phyloP scores from a whole-genome alignment of 2,113 vertebrate species.

The Trogon surrucura region DNA sequence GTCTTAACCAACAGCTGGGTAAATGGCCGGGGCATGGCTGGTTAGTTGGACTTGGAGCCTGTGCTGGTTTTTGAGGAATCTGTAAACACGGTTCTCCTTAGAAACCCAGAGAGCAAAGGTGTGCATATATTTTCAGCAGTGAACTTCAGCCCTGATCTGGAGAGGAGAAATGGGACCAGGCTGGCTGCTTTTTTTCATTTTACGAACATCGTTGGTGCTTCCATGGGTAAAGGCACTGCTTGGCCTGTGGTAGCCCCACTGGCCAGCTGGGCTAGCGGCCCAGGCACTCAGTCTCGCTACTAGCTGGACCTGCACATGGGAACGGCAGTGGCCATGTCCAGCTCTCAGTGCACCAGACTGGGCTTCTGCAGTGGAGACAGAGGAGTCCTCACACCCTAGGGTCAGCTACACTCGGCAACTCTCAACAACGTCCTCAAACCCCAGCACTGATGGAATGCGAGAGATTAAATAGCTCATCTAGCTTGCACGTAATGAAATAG shows the following conservation, averaged over 20 bases:
- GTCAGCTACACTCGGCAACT: neutral
- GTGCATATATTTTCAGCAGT: neutral
- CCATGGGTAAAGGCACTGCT: neutral
- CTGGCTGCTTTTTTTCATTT: neutral
- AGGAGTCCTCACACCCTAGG: neutral
- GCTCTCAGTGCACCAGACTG: neutral
- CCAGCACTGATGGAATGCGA: neutral
- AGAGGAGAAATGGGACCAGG: neutral
- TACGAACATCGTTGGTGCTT: accelerated
- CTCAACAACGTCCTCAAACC: neutral
- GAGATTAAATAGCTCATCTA: neutral
- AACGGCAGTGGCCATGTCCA: neutral
- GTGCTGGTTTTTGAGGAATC: neutral
- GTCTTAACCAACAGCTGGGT: neutral
- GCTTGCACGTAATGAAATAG: neutral
- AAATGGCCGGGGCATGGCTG: neutral
- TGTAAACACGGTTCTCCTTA: neutral
- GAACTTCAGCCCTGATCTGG: neutral
- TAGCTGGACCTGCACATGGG: neutral
- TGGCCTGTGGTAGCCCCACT: neutral
- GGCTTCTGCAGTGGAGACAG: neutral
- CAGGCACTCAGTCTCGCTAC: neutral
- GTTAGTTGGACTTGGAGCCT: neutral
- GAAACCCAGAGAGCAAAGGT: neutral
- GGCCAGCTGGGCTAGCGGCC: neutral